Percentiles rank a stretch among this genome's conserved stretches.
Evolutionary conservation across 2,888 invertebrate species (phyloP).

Genomic region (Neuroscelio doddi): DNA sequence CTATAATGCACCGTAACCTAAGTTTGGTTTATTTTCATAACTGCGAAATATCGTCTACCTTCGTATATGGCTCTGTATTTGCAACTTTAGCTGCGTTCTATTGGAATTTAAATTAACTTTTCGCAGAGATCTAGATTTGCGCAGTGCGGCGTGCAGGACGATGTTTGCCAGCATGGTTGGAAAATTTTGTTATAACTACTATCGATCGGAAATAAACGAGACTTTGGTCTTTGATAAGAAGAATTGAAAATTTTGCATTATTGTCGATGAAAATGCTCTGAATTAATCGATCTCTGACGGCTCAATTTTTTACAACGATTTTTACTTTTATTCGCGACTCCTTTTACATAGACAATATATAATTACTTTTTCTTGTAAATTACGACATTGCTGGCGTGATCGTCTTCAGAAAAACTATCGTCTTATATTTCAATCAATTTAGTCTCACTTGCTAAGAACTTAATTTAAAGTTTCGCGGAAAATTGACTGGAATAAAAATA

Average conservation of each 20-base stretch:
- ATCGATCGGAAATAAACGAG: conserved; percentile 30
- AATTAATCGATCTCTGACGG: conserved; percentile 27
- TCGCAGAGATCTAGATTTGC: conserved; percentile 42
- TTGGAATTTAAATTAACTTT: conserved; percentile 41
- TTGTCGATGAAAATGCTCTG: conserved; percentile 19
- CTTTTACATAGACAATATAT: conserved; percentile 3
- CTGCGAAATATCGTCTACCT: conserved; percentile 12
- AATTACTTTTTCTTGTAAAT: neutral
- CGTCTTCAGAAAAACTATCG: conserved; percentile 8
- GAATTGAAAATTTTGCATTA: conserved; percentile 38
- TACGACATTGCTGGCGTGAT: conserved; percentile 1
- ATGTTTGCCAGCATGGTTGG: conserved; percentile 23
- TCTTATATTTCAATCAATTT: conserved; percentile 9
- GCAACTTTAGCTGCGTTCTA: conserved; percentile 16
- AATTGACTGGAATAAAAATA: conserved; percentile 7
- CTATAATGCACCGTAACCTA: neutral
- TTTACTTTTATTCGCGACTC: neutral
- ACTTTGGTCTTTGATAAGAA: conserved; percentile 32
- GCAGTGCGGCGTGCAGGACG: conserved; percentile 32
- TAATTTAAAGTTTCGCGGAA: conserved; percentile 10
- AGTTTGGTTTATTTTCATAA: conserved; percentile 1
- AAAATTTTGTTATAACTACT: conserved; percentile 39
- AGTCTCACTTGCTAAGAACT: neutral
- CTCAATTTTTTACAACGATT: conserved; percentile 17
- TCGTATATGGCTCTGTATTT: conserved; percentile 11